Evolutionary conservation across 2,797 vertebrate species (phyloP).

Genomic region (Sebastes oblongus): DNA sequence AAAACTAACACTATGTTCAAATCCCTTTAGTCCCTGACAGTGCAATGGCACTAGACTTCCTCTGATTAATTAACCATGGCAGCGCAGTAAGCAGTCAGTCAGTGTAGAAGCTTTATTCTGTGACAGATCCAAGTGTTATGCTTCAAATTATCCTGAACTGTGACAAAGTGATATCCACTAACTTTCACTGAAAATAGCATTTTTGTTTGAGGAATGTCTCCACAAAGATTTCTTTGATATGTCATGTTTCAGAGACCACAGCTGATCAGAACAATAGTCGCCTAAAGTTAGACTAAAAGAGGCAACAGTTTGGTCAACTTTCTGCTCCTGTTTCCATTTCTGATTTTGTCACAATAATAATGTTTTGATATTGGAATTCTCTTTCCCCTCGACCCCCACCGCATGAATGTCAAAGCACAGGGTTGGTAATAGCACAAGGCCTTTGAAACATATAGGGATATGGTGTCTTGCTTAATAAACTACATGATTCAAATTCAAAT

Average conservation of each 20-base stretch:
- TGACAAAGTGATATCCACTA: not conserved
- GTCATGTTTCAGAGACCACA: not conserved
- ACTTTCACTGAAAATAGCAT: not conserved
- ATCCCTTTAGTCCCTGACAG: not conserved
- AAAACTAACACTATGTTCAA: not conserved
- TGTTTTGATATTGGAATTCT: not conserved
- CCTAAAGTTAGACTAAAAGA: not conserved
- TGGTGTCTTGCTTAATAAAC: not conserved
- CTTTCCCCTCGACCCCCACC: not conserved
- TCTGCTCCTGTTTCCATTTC: not conserved
- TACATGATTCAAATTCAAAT: not conserved
- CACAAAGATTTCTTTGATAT: not conserved
- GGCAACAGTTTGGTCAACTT: not conserved
- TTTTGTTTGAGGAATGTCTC: not conserved
- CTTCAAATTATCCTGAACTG: not conserved
- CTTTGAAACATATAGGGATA: not conserved
- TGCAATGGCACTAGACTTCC: not conserved
- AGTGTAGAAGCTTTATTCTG: not conserved
- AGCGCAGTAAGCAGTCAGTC: not conserved
- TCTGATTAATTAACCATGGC: conserved; percentile 16
- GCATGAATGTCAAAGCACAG: not conserved
- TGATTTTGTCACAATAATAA: not conserved
- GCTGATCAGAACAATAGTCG: not conserved
- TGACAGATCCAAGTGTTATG: conserved; percentile 4
- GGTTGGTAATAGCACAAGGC: not conserved